Base-by-base conservation (phyloP, 2,113 vertebrate species). In the Dasypus novemcinctus region DNA sequence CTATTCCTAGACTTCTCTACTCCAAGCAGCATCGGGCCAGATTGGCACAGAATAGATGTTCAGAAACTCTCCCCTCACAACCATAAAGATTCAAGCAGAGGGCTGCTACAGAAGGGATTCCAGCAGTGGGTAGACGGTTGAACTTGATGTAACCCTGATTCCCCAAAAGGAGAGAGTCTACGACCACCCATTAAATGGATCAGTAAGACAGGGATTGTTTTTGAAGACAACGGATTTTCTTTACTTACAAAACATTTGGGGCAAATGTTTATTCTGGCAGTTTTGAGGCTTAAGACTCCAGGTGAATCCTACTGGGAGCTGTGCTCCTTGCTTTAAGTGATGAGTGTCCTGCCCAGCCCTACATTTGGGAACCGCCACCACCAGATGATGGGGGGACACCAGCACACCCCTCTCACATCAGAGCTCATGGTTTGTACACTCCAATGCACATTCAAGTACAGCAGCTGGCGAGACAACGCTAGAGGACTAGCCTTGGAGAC, bases 151-250 rank as follows among this genome's bases (percentile, higher is more conserved):
- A 64, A 4, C 23, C 27, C 63, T 69, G 21, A 90, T 11, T 33
- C 27, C 54, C 85, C 61, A 3, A 20, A 61, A 87, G 66, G n/a
- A n/a, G 54, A 52, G 43, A 41, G 29, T 33, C 64, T 38, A 9
- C 18, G 52, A 23, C 2, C 17, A 74, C 66, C 43, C 1, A 21
- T n/a, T n/a, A 78, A 85, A 52, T 7, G 29, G 12, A 90, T 64
- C 68, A 29, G 2, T 17, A 33, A 85, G 46, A 57, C 18, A n/a
- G 20, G 36, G 15, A 25, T 61, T 80, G 27, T 46, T 86, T 54
- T 43, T 68, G 76, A 95, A 90, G 81, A 49, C 4, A 29, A 14
- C 52, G 57, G 49, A 63, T 38, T 83, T 90, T 61, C 59, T 91
- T 89, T 25, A 64, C 13, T 31, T 20, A 93, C 27, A 68, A 6